Base-by-base conservation (phyloP, 2,113 vertebrate species). In the Engystomops pustulosus region DNA sequence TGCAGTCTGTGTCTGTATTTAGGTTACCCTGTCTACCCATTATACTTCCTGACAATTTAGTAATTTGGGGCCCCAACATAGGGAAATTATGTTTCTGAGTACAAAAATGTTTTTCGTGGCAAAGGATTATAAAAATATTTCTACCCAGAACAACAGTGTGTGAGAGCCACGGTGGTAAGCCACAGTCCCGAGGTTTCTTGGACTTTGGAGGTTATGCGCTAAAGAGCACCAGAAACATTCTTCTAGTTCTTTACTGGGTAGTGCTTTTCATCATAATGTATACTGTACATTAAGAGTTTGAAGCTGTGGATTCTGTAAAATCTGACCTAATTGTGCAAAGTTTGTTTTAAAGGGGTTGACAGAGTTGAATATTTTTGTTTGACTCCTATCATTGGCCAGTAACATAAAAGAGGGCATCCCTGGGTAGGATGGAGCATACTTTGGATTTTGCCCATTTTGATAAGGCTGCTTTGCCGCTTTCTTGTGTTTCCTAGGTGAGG, bases 11-110 rank as follows among this genome's bases (percentile, higher is more conserved):
- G 49, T 70, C 45, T 71, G 79, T 75, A 76, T 83, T 83, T 76
- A 71, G 79, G 67, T 76, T 76, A 36, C 38, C 36, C 34, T n/a
- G 12, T 83, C 44, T 25, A 23, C 9, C 27, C 70, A 76, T 65
- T 76, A 74, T 65, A 75, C 71, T 83, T 67, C 81, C 70, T 67
- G 58, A 68, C 82, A 84, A 84, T 84, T 68, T 78, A 75, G 82
- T 65, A 30, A 69, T 84, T 77, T 69, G 82, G 82, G 82, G 82
- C 60, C 82, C 71, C 55, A 15, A 47, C 45, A 34, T 15, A 83
- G 51, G 38, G 68, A 62, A 44, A 74, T 70, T 36, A 71, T 74
- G 51, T n/a, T 69, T 47, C 32, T 78, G 58, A n/a, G 49, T 38
- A 58, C 15, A 55, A 77, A 58, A 77, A 77, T 58, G 25, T 81